Evolutionary conservation across 1,140 invertebrate genomes (phyloP), one percentile per base, ranked within the genome.

Genomic region (Rhagoletis pomonella): DNA sequence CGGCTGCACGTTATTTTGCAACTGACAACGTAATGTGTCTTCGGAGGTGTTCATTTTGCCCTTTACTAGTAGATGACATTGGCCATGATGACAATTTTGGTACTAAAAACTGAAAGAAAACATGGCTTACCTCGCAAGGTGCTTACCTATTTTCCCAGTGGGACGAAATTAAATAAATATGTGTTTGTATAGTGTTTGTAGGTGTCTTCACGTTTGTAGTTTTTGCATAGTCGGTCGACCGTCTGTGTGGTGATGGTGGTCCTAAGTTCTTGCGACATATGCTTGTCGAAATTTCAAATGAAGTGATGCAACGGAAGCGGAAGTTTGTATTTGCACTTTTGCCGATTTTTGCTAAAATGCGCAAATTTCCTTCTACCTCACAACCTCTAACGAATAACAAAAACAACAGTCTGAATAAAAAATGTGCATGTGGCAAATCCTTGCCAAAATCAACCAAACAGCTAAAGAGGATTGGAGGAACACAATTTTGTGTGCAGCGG

Each of bases 311-410:
- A 81, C 87, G 87, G 87, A 87, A 87, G 85, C 87, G 87, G 87
- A 87, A 85, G 87, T 87, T 85, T 87, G 87, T 87, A 87, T 87
- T 87, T 87, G 87, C 87, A 87, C 87, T 87, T 87, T 87, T 87
- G 87, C 87, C 73, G 73, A 81, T 81, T 85, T 87, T 87, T 85
- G 77, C 77, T 65, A 85, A 87, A 87, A 87, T 87, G 87, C 87
- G 87, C 87, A 87, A 85, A 85, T 87, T 77, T 87, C 44, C 73
- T 81, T 81, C 73, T 29, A 81, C 50, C 73, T 29, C 73, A 81
- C n/a, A 62, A 62, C 12, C 60, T n/a, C 60, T n/a, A 47, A 47
- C 12, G 12, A 73, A 73, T 44, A 19, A 77, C 73, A 77, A 77
- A 77, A 50, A 7, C 73, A 81, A 58, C 50, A 81, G 19, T 10